These are phyloP conservation scores for Thera britannica DNA, from an alignment of 2,888 invertebrate genomes.

Conservation along the genomic window DNA sequence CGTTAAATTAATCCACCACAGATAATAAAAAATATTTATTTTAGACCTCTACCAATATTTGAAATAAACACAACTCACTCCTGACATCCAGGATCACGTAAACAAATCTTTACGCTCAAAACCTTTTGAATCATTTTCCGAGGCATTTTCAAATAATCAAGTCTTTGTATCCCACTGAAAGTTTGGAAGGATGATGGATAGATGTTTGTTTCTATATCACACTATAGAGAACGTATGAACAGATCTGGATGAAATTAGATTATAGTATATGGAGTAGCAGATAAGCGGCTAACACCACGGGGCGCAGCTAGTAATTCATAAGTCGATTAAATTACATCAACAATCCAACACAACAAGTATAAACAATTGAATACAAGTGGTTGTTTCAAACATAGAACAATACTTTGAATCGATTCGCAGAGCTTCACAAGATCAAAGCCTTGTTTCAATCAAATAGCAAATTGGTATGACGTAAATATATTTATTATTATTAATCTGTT, in stretches of 20 bases:
- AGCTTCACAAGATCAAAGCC: constrained; percentile 72
- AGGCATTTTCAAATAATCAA: background rate
- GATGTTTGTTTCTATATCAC: no score
- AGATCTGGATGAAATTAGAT: no score
- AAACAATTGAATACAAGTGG: constrained; percentile 56
- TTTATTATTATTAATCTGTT: constrained; percentile 73
- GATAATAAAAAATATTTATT: no score
- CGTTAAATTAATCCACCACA: no score
- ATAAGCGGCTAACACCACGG: no score
- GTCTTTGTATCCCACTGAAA: background rate
- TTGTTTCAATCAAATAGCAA: constrained; percentile 68
- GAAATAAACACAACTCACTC: no score
- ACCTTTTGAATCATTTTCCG: background rate
- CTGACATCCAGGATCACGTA: no score
- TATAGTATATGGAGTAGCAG: no score
- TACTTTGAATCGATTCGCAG: constrained; percentile 66
- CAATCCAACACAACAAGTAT: constrained; percentile 51
- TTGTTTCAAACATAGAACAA: constrained; percentile 73
- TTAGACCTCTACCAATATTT: no score
- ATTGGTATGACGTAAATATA: constrained; percentile 75
- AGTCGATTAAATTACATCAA: constrained; percentile 55
- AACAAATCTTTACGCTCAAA: background rate
- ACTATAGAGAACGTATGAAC: no score
- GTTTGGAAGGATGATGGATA: no score
- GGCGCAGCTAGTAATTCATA: constrained; percentile 24